Percentiles rank a stretch among this genome's conserved stretches.
Conservation (phyloP, 2,113 vertebrate genomes). For the Plestiodon gilberti region DNA sequence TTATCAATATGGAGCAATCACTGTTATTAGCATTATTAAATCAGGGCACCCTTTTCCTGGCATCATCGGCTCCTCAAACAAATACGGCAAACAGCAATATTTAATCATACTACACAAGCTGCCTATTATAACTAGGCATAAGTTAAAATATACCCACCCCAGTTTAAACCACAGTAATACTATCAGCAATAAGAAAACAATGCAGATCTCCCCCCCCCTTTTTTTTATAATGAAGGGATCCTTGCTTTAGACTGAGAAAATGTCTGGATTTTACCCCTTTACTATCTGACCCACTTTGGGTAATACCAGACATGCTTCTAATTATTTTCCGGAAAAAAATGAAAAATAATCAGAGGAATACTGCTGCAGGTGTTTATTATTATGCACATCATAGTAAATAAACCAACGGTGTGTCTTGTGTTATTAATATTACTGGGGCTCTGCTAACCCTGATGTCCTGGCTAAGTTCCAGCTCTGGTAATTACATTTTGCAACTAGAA, state of each 20-base stretch:
- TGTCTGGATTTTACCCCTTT: slow-evolving; percentile 8
- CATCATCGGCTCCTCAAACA: not conserved
- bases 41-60: slow-evolving; percentile 25
- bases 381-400: slow-evolving; percentile 37
- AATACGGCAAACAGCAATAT: slow-evolving; percentile 33
- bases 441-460: slow-evolving; percentile 40
- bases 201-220: slow-evolving; percentile 44
- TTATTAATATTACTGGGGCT: slow-evolving; percentile 45
- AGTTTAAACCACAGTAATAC: slow-evolving; percentile 41
- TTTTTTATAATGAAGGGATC: slow-evolving; percentile 25
- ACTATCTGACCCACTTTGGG: slow-evolving; percentile 27
- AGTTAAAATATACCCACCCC: slow-evolving; percentile 26
- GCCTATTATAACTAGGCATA: not conserved
- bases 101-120: slow-evolving; percentile 38
- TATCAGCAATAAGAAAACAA: slow-evolving; percentile 52
- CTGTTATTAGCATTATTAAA: slow-evolving; percentile 36
- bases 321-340: slow-evolving; percentile 47
- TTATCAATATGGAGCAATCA: slow-evolving; percentile 23
- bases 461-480: slow-evolving; percentile 52
- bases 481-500: slow-evolving; percentile 51
- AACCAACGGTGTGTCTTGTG: slow-evolving; percentile 28
- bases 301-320: slow-evolving; percentile 33
- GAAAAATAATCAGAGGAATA: slow-evolving; percentile 32
- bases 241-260: slow-evolving; percentile 27
- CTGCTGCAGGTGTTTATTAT: slow-evolving; percentile 34